These are phyloP conservation scores for Dendroctonus ponderosae DNA, from an alignment of 1,140 invertebrate species.

Conservation along the genomic window DNA sequence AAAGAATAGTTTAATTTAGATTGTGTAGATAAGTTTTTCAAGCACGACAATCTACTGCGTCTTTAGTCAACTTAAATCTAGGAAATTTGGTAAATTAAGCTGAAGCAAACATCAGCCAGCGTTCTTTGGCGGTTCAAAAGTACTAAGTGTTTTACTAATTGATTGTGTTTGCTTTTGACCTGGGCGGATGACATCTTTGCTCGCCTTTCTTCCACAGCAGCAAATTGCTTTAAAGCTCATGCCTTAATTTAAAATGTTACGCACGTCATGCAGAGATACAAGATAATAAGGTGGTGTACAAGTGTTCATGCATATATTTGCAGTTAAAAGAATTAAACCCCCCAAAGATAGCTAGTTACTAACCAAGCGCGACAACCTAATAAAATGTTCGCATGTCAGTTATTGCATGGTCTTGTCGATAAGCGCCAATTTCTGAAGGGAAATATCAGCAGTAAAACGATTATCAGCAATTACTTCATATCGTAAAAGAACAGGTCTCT, in stretches of 20 bases:
- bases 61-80: neutral
- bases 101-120: too few relatives aligned
- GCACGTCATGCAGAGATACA: neutral
- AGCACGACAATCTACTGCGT: too few relatives aligned
- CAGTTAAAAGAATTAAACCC: slow-evolving; percentile 1
- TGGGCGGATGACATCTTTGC: too few relatives aligned
- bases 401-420: slow-evolving; percentile 8
- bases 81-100: neutral
- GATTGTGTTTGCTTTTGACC: too few relatives aligned
- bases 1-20: too few relatives aligned
- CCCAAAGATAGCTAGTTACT: slow-evolving; percentile 5
- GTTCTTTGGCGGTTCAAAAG: too few relatives aligned
- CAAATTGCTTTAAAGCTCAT: too few relatives aligned
- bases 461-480: slow-evolving; percentile 24
- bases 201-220: too few relatives aligned
- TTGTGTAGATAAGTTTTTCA: too few relatives aligned
- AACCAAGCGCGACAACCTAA: slow-evolving; percentile 13
- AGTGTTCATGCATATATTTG: slow-evolving; percentile 10
- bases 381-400: slow-evolving; percentile 23
- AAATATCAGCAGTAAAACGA: slow-evolving; percentile 27
- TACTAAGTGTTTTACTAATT: too few relatives aligned
- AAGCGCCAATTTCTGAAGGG: slow-evolving; percentile 22
- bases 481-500: slow-evolving; percentile 8
- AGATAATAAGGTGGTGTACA: slow-evolving; percentile 3
- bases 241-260: too few relatives aligned